Evolutionary conservation across 2,797 vertebrate species (phyloP).

Genomic region (Alcedo atthis): DNA sequence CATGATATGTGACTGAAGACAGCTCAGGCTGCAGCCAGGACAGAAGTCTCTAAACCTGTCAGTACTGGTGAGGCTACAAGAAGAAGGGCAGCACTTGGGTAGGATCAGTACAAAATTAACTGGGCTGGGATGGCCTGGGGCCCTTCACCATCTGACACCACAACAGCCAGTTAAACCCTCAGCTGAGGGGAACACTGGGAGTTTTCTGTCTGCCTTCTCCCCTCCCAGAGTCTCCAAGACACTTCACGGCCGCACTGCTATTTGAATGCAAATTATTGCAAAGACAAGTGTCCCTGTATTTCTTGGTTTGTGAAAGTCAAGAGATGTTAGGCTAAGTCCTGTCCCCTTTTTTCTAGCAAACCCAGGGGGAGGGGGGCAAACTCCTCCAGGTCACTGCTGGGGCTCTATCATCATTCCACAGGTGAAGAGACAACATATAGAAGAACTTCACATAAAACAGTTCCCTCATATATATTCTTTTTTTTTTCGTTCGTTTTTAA

Average conservation of each 20-base stretch:
- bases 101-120: constrained; percentile 16
- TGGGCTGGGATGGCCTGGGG: constrained; percentile 5
- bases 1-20: constrained; percentile 75
- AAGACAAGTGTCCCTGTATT: constrained; percentile 64
- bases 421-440: constrained; percentile 79
- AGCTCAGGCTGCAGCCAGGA: constrained; percentile 71
- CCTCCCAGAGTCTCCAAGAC: constrained; percentile 59
- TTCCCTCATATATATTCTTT: constrained; percentile 79
- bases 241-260: constrained; percentile 6
- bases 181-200: constrained; percentile 45
- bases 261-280: constrained; percentile 75
- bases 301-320: constrained; percentile 52
- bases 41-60: constrained; percentile 52
- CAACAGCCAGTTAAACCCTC: constrained; percentile 25
- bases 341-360: constrained; percentile 77
- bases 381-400: constrained; percentile 78
- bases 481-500: constrained; percentile 45
- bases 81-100: constrained; percentile 51
- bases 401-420: constrained; percentile 80
- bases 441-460: constrained; percentile 80
- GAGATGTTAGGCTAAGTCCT: constrained; percentile 81
- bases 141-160: neutral
- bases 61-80: constrained; percentile 37
- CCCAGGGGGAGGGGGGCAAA: constrained; percentile 75
- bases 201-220: constrained; percentile 52